Conservation (phyloP, 2,888 invertebrate species). For the Aporophyla nigra region DNA sequence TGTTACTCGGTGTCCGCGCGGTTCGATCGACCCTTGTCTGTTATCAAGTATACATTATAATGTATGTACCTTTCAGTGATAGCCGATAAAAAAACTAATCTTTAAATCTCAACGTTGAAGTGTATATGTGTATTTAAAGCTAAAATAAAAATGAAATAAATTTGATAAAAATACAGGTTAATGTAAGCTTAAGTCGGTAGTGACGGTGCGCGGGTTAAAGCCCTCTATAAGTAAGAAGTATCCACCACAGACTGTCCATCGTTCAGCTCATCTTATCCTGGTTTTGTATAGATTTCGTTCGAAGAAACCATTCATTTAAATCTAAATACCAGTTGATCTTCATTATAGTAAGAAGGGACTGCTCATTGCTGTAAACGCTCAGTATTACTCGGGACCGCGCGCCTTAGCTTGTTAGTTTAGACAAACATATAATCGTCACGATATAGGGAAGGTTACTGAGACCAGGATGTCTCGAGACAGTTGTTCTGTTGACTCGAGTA, state of each 20-base stretch:
- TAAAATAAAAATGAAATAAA: slow-evolving; percentile 74
- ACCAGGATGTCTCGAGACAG: slow-evolving; percentile 40
- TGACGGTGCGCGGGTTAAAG: slow-evolving; percentile 83
- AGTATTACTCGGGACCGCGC: slow-evolving; percentile 80
- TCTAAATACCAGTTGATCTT: slow-evolving; percentile 17
- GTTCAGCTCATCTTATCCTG: slow-evolving; percentile 28
- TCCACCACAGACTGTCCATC: slow-evolving; percentile 37
- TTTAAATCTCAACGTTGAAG: slow-evolving; percentile 80
- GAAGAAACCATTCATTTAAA: slow-evolving; percentile 3
- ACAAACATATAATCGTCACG: slow-evolving; percentile 59
- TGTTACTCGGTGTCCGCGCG: slow-evolving; percentile 74
- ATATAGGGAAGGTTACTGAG: slow-evolving; percentile 64
- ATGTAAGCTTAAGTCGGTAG: slow-evolving; percentile 80
- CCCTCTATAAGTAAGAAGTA: slow-evolving; percentile 32
- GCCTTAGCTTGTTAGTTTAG: slow-evolving; percentile 74
- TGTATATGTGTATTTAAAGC: slow-evolving; percentile 87
- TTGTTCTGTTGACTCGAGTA: slow-evolving; percentile 49
- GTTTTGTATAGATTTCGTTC: slow-evolving; percentile 27
- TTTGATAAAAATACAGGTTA: slow-evolving; percentile 80
- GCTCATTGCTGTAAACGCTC: slow-evolving; percentile 64
- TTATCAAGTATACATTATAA: slow-evolving; percentile 84
- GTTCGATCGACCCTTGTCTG: slow-evolving; percentile 80
- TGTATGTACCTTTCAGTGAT: slow-evolving; percentile 85
- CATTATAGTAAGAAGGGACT: slow-evolving; percentile 29
- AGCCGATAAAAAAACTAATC: slow-evolving; percentile 74